Evolutionary conservation across 2,888 invertebrate genomes (phyloP), one percentile per base, ranked within the genome.

Genomic region (Elaeidobius kamerunicus): DNA sequence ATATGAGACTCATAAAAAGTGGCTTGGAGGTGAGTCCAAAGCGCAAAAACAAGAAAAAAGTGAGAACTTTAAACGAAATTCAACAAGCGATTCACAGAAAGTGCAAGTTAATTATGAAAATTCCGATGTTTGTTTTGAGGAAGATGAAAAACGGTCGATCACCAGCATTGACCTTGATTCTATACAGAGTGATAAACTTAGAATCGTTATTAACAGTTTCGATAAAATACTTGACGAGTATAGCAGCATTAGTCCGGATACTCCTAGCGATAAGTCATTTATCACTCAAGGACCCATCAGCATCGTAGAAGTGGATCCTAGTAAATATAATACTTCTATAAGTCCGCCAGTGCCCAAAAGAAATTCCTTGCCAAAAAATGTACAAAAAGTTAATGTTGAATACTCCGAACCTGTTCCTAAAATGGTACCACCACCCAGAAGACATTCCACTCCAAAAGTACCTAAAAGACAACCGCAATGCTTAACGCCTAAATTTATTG

Each of bases 161-260:
- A 23, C 23, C 2, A 35, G 23, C 12, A 5, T 15, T 3, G 28
- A 42, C 19, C 11, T 43, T 20, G 54, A 47, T 35, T 40, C 52
- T 2, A 14, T 45, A 15, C 23, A 52, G 4, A 49, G 51, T 23
- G 74, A 76, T 52, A 72, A 73, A 61, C 60, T 79, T 27, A 72
- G 74, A 57, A 74, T 72, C 7, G 79, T 76, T 15, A 70, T 79
- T 32, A 74, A 76, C 47, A 78, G 74, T 60, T 79, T 79, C 56
- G 79, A 79, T 63, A 76, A 75, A 61, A 78, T 79, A 58, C 55
- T 79, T 5, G 70, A 70, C 18, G 79, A 79, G 45, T 78, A 75
- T 61, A 42, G 57, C n/a, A 59, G 46, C 16, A 43, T 40, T n/a
- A 12, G 6, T 30, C 12, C 11, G 11, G 30, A 30, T n/a, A 3